Base-by-base conservation (phyloP, 1,140 invertebrate species). In the Dendrolimus kikuchii region DNA sequence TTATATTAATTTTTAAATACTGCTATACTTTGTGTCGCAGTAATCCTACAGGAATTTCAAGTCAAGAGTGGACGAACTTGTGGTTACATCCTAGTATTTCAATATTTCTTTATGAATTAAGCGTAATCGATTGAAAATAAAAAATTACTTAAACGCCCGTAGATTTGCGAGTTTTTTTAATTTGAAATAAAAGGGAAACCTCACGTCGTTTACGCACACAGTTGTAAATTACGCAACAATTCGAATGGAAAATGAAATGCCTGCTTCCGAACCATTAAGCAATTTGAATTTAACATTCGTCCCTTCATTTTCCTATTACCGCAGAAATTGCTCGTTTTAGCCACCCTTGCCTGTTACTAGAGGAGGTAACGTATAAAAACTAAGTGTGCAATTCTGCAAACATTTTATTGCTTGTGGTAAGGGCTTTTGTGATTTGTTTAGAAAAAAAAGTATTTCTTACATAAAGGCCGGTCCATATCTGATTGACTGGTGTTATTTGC, bases 221-320 rank as follows among this genome's bases (percentile, higher is more conserved):
- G 71, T 67, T 74, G 74, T 85, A 82, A 82, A 82, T 81, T 78
- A 82, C 78, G 76, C 49, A 74, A 68, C 76, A 82, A 77, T 78
- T 77, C 72, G 72, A 73, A 81, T 76, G 82, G 82, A 86, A 86
- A 86, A 86, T 86, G 82, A 86, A 86, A 86, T 83, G 77, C 79
- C 68, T 81, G 77, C 77, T 82, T 74, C 70, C 77, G 68, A 71
- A 66, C 82, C 81, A 86, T 86, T 86, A 82, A 84, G 77, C 79
- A 78, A 86, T 86, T 82, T 80, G 76, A 82, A 84, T 84, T 84
- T 84, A 77, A 80, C 81, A 84, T 77, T 78, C 77, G 74, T 82
- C 77, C 79, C 72, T 83, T 78, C 76, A 79, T 83, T 82, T 81
- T 79, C 72, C 74, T 74, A 75, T 82, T 79, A 79, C 70, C 68